Evolutionary conservation across 2,113 vertebrate genomes (phyloP).

Genomic region (Epinephelus lanceolatus): DNA sequence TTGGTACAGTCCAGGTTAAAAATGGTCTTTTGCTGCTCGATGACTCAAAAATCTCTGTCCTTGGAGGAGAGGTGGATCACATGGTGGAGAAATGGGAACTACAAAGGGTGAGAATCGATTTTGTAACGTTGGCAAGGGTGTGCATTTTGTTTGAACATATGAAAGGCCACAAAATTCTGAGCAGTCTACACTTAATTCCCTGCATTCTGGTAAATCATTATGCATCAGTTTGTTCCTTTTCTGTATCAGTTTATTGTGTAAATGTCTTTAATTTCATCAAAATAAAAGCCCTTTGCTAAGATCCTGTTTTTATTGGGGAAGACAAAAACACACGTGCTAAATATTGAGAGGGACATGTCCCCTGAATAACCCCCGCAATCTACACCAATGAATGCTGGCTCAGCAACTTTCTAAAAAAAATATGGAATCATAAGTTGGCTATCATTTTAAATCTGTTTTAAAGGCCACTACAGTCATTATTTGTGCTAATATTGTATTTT

Average conservation of each 20-base stretch:
- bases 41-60: conserved; percentile 91
- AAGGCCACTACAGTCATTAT: not conserved
- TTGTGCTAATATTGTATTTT: conserved; percentile 3
- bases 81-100: conserved; percentile 99
- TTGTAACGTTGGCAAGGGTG: conserved; percentile 1
- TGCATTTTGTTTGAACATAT: not conserved
- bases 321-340: too few relatives aligned
- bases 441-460: conserved; percentile 31
- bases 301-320: too few relatives aligned
- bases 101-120: conserved; percentile 91
- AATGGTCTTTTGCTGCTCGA: conserved; percentile 95
- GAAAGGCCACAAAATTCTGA: too few relatives aligned
- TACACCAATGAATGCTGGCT: not conserved
- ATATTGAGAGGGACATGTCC: too few relatives aligned
- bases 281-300: too few relatives aligned
- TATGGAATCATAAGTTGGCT: conserved; percentile 10
- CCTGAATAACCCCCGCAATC: too few relatives aligned
- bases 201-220: too few relatives aligned
- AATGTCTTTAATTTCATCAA: too few relatives aligned
- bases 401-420: conserved; percentile 4
- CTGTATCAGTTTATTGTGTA: too few relatives aligned
- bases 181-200: too few relatives aligned
- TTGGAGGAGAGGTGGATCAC: conserved; percentile 97
- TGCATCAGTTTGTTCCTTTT: too few relatives aligned
- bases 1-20: conserved; percentile 90